Percentiles rank a stretch among this genome's conserved stretches.
These are phyloP conservation scores for Tridacna crocea DNA, from an alignment of 2,888 invertebrate species.

Conservation along the genomic window DNA sequence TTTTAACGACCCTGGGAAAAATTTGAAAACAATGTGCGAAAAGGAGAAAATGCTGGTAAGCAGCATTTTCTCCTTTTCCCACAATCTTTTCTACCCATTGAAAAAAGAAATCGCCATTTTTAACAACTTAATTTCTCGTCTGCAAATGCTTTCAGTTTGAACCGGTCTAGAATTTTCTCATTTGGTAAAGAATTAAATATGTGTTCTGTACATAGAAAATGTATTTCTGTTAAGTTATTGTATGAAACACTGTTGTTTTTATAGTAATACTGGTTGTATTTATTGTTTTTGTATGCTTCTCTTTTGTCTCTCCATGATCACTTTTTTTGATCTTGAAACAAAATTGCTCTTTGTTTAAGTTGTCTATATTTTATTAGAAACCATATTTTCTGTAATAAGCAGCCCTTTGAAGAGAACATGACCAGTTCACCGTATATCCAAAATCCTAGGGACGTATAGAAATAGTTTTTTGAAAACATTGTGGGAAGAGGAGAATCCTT, in stretches of 20 bases:
- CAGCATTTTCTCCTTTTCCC: slow-evolving; percentile 6
- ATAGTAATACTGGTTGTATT: slow-evolving; percentile 20
- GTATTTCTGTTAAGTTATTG: slow-evolving; percentile 24
- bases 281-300: slow-evolving; percentile 10
- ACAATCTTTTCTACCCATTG: background rate
- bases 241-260: slow-evolving; percentile 26
- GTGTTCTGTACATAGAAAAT: background rate
- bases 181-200: slow-evolving; percentile 1
- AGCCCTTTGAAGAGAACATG: background rate
- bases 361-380: slow-evolving; percentile 27
- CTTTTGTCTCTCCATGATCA: background rate
- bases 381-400: slow-evolving; percentile 3
- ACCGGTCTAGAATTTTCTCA: background rate
- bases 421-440: background rate
- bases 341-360: slow-evolving; percentile 12
- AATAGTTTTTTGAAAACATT: background rate
- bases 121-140: background rate
- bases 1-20: background rate
- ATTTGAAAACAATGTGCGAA: background rate
- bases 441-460: background rate
- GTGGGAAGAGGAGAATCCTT: slow-evolving; percentile 6
- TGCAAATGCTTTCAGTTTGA: background rate
- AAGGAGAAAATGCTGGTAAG: background rate
- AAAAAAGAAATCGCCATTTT: background rate
- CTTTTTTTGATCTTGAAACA: background rate